Evolutionary conservation across 2,113 vertebrate genomes (phyloP).

Genomic region (Chaetodon auriga): DNA sequence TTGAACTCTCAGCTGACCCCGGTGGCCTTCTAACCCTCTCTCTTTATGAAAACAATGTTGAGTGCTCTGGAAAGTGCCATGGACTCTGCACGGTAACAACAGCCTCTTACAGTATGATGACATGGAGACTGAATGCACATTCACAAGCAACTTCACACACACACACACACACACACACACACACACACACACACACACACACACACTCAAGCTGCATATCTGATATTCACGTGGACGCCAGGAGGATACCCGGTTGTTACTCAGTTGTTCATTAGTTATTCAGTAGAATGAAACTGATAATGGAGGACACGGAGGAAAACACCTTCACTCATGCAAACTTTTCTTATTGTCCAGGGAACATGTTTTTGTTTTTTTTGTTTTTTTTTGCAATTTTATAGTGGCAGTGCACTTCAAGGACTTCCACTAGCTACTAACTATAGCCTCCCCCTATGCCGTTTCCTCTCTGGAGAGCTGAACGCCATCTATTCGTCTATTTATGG

Average conservation of each 20-base stretch:
- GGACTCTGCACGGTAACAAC: conserved; percentile 27
- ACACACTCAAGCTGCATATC: not conserved
- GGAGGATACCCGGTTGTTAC: not conserved
- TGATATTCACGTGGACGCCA: not conserved
- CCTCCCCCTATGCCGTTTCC: conserved; percentile 13
- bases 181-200: too few species aligned
- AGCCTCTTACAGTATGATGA: conserved; percentile 31
- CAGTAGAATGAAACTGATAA: not conserved
- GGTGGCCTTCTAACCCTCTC: conserved; percentile 42
- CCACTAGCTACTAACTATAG: conserved; percentile 10
- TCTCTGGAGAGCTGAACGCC: conserved; percentile 9
- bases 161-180: too few species aligned
- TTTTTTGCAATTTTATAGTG: not conserved
- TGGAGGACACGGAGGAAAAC: not conserved
- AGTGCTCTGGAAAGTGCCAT: conserved; percentile 25
- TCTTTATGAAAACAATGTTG: conserved; percentile 49
- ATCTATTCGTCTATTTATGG: conserved; percentile 36
- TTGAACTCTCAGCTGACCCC: conserved; percentile 62
- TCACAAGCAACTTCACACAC: not conserved
- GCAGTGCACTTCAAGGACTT: conserved; percentile 27
- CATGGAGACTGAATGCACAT: conserved; percentile 7
- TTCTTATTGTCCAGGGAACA: not conserved
- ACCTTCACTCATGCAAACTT: too few species aligned
- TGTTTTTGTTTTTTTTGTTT: not conserved
- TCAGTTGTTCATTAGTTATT: not conserved